Conservation (phyloP, 2,113 vertebrate genomes). For the Ceratotherium simum region DNA sequence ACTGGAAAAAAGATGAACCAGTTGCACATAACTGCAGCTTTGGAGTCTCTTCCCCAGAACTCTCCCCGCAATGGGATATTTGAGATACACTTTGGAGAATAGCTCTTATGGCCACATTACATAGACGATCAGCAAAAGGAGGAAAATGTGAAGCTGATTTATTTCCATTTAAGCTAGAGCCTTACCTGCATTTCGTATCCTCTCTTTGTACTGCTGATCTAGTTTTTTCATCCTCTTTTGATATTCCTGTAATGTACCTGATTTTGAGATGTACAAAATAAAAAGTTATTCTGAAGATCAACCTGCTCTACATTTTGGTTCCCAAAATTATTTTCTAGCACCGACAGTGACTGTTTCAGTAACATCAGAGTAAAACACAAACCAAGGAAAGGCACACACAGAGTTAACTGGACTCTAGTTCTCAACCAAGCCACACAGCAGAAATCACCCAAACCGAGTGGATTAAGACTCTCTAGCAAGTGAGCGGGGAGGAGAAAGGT, state of each 20-base stretch:
- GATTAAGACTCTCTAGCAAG: neutral
- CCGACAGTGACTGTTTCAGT: neutral
- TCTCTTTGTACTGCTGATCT: constrained; percentile 98
- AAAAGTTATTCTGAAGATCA: neutral
- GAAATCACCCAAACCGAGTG: neutral
- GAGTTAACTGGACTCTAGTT: neutral
- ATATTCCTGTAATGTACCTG: constrained; percentile 98
- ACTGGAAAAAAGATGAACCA: neutral
- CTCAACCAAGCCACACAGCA: neutral
- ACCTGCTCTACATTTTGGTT: neutral
- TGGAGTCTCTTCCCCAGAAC: neutral
- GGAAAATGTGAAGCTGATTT: no score
- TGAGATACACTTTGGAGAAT: rapidly evolving
- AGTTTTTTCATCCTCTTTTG: constrained; percentile 99
- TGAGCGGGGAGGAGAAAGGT: neutral
- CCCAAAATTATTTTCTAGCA: neutral
- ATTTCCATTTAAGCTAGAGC: neutral
- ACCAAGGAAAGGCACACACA: neutral
- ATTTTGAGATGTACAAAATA: constrained; percentile 51
- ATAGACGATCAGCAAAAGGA: rapidly evolving
- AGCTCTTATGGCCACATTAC: no score
- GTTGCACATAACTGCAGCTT: neutral
- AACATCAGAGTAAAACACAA: neutral
- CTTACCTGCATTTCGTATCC: constrained; percentile 96
- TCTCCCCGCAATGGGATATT: neutral